Percentiles rank a stretch among this genome's conserved stretches.
phyloP scores from a whole-genome alignment of 1,140 invertebrate genomes.

The Sipha flava region DNA sequence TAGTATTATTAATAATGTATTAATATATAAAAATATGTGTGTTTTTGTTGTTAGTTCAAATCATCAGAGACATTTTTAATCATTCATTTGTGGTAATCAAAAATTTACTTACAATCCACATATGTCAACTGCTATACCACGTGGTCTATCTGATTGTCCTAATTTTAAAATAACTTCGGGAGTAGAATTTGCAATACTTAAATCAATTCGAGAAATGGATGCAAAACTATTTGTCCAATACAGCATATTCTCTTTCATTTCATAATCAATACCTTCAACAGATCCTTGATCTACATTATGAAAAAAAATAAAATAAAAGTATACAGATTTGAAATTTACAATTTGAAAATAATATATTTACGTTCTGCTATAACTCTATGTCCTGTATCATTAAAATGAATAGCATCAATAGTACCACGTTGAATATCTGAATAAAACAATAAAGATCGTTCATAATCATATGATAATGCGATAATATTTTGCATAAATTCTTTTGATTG shows the following conservation, averaged over 20 bases:
- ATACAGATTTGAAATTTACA: not conserved
- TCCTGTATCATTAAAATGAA: conserved; percentile 70
- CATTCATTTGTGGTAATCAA: too few species aligned
- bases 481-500: conserved; percentile 60
- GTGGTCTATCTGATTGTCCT: conserved; percentile 60
- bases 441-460: conserved; percentile 59
- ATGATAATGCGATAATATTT: conserved; percentile 76
- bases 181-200: conserved; percentile 42
- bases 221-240: conserved; percentile 81
- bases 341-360: conserved; percentile 44
- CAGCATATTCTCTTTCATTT: conserved; percentile 54
- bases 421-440: conserved; percentile 85
- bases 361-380: conserved; percentile 60
- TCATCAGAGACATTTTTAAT: too few species aligned
- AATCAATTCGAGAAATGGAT: conserved; percentile 57
- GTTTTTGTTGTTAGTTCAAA: too few species aligned
- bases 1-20: too few species aligned
- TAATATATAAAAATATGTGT: too few species aligned
- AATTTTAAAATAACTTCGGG: conserved; percentile 60
- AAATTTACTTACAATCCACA: conserved; percentile 55
- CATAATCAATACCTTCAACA: conserved; percentile 75
- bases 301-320: conserved; percentile 15
- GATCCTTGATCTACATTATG: conserved; percentile 55
- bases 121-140: conserved; percentile 72
- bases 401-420: conserved; percentile 67